phyloP scores from a whole-genome alignment of 2,888 invertebrate species.

The Polydrusus cervinus region DNA sequence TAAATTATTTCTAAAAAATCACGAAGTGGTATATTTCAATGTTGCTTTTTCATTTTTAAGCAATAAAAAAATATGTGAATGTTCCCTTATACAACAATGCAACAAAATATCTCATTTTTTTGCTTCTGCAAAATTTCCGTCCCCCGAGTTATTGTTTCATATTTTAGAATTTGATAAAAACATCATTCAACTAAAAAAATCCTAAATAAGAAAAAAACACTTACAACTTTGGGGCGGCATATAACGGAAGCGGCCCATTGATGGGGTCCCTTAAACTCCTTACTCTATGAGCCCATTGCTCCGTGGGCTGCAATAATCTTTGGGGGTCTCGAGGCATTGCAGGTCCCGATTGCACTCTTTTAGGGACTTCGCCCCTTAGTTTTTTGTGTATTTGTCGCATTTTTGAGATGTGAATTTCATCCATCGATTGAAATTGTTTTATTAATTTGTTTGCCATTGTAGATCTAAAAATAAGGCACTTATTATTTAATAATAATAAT shows the following conservation, averaged over 20 bases:
- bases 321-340: slow-evolving; percentile 63
- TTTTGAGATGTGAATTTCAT: slow-evolving; percentile 64
- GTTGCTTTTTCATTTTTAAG: no score
- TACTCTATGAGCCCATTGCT: slow-evolving; percentile 66
- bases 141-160: no score
- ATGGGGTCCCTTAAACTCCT: slow-evolving; percentile 52
- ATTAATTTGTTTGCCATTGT: slow-evolving; percentile 67
- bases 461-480: slow-evolving; percentile 56
- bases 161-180: no score
- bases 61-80: no score
- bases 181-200: no score
- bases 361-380: slow-evolving; percentile 46
- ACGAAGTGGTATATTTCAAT: no score
- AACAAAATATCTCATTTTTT: no score
- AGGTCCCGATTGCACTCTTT: slow-evolving; percentile 58
- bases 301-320: slow-evolving; percentile 67
- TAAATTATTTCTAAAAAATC: no score
- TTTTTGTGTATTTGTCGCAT: slow-evolving; percentile 58
- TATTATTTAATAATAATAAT: no score
- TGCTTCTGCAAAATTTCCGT: no score
- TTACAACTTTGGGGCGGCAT: slow-evolving; percentile 64
- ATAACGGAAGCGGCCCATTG: slow-evolving; percentile 12
- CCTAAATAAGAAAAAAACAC: slow-evolving; percentile 40
- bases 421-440: slow-evolving; percentile 67
- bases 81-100: no score